These are phyloP conservation scores for Coremacera marginata DNA, from an alignment of 2,888 invertebrate genomes.

Conservation along the genomic window DNA sequence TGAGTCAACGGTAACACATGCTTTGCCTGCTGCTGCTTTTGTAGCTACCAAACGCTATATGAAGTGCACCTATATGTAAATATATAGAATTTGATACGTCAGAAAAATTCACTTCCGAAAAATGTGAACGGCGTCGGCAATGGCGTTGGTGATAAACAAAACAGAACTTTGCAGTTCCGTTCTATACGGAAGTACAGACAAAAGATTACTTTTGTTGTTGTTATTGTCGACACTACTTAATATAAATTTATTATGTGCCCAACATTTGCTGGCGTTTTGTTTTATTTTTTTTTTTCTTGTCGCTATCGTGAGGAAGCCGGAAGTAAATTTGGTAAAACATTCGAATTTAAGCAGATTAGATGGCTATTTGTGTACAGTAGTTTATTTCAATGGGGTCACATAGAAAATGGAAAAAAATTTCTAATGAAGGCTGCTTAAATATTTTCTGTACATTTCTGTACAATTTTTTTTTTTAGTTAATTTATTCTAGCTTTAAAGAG, in stretches of 20 bases:
- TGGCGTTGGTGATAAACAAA: constrained; percentile 5
- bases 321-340: background rate
- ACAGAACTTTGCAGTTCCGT: background rate
- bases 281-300: background rate
- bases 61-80: background rate
- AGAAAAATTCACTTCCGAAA: constrained; percentile 12
- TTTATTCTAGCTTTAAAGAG: no score
- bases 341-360: background rate
- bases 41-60: background rate
- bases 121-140: background rate
- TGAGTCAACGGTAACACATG: background rate
- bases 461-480: no score
- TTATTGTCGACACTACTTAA: no score
- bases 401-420: no score
- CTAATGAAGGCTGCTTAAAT: no score
- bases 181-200: constrained; percentile 17
- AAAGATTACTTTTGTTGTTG: background rate
- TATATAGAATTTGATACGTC: constrained; percentile 22
- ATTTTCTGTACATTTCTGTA: no score
- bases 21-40: background rate
- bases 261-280: background rate
- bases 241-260: background rate
- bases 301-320: background rate
- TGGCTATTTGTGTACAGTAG: background rate
- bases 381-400: no score